These are phyloP conservation scores for Beris morrisii DNA, from an alignment of 2,888 invertebrate genomes.

Conservation along the genomic window DNA sequence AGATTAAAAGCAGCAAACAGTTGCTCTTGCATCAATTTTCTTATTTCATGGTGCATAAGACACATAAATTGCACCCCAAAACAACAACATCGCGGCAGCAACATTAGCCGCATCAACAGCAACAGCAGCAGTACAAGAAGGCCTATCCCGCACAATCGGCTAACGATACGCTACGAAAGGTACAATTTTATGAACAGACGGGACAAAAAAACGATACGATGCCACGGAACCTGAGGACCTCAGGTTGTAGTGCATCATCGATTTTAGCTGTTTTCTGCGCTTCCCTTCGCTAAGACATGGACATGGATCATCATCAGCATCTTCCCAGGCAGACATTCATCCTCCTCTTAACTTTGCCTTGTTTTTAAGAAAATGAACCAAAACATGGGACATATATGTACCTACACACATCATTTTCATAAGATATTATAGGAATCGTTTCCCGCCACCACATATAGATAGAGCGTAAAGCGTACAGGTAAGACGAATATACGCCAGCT, in stretches of 20 bases:
- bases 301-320: conserved; percentile 28
- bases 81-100: conserved; percentile 25
- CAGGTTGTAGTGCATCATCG: conserved; percentile 11
- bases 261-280: conserved; percentile 10
- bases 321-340: conserved; percentile 22
- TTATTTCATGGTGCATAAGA: conserved; percentile 39
- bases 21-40: conserved; percentile 38
- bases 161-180: conserved; percentile 21
- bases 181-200: conserved; percentile 27
- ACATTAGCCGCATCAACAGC: conserved; percentile 24
- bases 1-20: conserved; percentile 37
- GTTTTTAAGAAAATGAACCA: conserved; percentile 25
- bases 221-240: conserved; percentile 3
- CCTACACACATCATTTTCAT: conserved; percentile 21
- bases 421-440: conserved; percentile 8
- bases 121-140: conserved; percentile 1
- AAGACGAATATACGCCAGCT: neutral
- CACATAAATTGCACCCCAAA: conserved; percentile 35
- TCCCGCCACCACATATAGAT: neutral
- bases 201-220: conserved; percentile 10
- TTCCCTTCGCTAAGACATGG: conserved; percentile 18
- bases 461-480: neutral
- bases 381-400: conserved; percentile 29
- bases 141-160: conserved; percentile 18
- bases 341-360: conserved; percentile 27